Percentiles rank a stretch among this genome's conserved stretches.
Evolutionary conservation across 2,888 invertebrate genomes (phyloP).

Genomic region (Euplexia lucipara): DNA sequence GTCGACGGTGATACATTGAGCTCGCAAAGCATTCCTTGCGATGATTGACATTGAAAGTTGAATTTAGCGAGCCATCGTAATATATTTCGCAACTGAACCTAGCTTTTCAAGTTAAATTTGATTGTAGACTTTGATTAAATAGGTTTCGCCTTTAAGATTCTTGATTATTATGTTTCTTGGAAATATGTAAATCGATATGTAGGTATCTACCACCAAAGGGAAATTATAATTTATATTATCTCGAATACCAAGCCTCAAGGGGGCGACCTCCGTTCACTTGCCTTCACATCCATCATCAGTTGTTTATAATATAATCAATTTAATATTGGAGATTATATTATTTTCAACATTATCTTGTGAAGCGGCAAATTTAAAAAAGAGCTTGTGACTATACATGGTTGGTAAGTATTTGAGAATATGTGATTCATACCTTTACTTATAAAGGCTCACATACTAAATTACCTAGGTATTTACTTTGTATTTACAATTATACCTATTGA

Average conservation of each 20-base stretch:
- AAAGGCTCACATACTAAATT: no score
- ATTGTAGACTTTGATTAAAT: conserved; percentile 13
- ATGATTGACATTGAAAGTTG: conserved; percentile 32
- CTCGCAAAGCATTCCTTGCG: conserved; percentile 20
- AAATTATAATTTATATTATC: conserved; percentile 41
- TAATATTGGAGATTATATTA: conserved; percentile 17
- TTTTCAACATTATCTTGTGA: conserved; percentile 11
- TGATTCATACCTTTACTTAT: not conserved
- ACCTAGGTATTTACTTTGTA: no score
- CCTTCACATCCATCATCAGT: conserved; percentile 35
- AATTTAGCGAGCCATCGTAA: conserved; percentile 2
- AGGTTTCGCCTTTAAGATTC: conserved; percentile 10
- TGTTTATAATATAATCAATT: conserved; percentile 27
- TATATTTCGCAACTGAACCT: conserved; percentile 5
- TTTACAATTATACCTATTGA: no score
- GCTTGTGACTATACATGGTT: not conserved
- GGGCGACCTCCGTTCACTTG: conserved; percentile 1
- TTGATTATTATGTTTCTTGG: conserved; percentile 20
- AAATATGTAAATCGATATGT: conserved; percentile 38
- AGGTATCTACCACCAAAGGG: conserved; percentile 22
- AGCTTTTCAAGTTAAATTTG: not conserved
- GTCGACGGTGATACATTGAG: conserved; percentile 15
- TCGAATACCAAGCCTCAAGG: conserved; percentile 23
- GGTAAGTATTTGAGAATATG: conserved; percentile 1
- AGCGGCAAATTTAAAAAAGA: not conserved